phyloP scores from a whole-genome alignment of 2,888 invertebrate genomes.

The Heliconius cydno region DNA sequence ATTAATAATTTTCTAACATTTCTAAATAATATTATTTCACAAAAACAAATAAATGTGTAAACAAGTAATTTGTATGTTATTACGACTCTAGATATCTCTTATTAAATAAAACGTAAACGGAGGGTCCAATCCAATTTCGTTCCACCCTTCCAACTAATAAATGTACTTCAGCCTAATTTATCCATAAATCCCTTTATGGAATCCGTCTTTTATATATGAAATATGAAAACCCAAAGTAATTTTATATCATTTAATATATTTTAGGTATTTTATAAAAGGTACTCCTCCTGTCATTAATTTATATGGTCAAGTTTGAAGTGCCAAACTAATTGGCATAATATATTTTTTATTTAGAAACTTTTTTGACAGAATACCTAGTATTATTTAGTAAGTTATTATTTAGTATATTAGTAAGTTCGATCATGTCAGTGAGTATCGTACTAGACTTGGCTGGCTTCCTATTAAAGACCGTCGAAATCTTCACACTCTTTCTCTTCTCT shows the following conservation, averaged over 20 bases:
- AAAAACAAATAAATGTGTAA: neutral
- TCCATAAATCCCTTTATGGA: conserved; percentile 35
- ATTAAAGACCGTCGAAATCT: no score
- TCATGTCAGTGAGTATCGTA: no score
- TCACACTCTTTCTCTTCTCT: no score
- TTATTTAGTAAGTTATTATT: no score
- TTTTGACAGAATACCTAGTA: no score
- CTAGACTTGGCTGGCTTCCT: no score
- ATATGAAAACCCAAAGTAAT: neutral
- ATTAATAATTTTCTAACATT: neutral
- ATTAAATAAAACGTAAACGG: conserved; percentile 51
- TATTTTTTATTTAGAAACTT: no score
- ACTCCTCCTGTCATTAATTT: no score
- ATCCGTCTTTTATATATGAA: conserved; percentile 19
- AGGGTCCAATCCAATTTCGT: conserved; percentile 52
- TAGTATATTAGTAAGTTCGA: no score
- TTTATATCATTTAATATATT: conserved; percentile 8
- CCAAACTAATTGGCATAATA: neutral
- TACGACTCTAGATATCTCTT: neutral
- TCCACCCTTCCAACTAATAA: conserved; percentile 45
- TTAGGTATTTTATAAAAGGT: conserved; percentile 10
- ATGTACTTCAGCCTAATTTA: conserved; percentile 40
- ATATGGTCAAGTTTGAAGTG: neutral
- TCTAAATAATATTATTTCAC: neutral
- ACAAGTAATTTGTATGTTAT: neutral